Base-by-base conservation (phyloP, 1,140 invertebrate genomes). In the Spodoptera frugiperda region DNA sequence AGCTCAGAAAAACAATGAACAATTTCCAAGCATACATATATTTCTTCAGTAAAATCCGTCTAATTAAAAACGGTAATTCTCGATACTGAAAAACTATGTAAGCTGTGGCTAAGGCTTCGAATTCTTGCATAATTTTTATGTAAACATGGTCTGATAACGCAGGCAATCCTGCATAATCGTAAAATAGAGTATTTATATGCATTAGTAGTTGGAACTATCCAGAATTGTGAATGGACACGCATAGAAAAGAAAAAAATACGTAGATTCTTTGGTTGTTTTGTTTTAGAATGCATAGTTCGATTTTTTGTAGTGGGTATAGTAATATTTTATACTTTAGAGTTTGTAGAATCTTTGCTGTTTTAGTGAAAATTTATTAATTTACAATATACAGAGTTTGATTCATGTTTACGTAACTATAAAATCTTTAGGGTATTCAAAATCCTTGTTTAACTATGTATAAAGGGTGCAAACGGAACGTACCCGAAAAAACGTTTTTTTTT, bases 81-180 rank as follows among this genome's bases (percentile, higher is more conserved):
- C 19, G 15, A 55, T 46, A 19, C 30, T 61, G 59, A 61, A 57
- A 57, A 57, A 72, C 30, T 72, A 55, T 39, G 19, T 71, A 53
- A 39, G 19, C n/a, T 10, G 19, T 44, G 46, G 46, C 46, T 1
- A 61, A 48, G 14, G 25, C 14, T 59, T 25, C 2, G 55, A 17
- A 73, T 73, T 61, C 71, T 21, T 73, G 71, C 55, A 73, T 73
- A 73, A 73, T 73, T 61, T 73, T 17, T 19, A 48, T 73, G 71
- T 73, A 61, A 49, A 73, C 46, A 61, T 5, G 14, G n/a, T 48
- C 6, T 57, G 68, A 72, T 72, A 72, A 25, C 53, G 33, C 9
- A 33, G 1, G n/a, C 54, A 25, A 33, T 11, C 15, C 46, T 72
- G 68, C 68, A 57, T 72, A 67, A 67, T 67, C 39, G 48, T 67